Percentiles rank a stretch among this genome's conserved stretches.
Evolutionary conservation across 2,888 invertebrate species (phyloP).

Genomic region (Leistus spinibarbis): DNA sequence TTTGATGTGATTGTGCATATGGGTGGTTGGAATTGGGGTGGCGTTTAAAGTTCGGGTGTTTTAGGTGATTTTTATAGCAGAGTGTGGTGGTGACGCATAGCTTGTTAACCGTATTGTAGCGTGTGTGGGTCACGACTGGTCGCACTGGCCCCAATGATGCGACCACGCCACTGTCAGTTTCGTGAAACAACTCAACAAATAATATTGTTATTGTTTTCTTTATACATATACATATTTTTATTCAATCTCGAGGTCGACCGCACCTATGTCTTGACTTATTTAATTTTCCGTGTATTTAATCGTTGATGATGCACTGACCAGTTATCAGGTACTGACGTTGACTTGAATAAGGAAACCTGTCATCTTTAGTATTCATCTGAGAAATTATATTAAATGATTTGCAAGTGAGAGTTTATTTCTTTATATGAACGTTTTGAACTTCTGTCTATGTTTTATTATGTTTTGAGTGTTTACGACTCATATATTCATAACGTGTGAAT

Average conservation of each 20-base stretch:
- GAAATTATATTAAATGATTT: no score
- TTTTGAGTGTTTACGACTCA: not conserved
- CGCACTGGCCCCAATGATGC: not conserved
- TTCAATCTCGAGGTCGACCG: conserved; percentile 6
- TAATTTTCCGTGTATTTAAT: not conserved
- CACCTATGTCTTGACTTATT: not conserved
- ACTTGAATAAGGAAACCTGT: not conserved
- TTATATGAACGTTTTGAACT: no score
- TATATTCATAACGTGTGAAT: not conserved
- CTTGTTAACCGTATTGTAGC: not conserved
- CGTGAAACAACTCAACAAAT: not conserved
- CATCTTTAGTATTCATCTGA: not conserved
- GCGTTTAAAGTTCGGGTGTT: not conserved
- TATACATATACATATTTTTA: not conserved
- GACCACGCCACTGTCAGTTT: not conserved
- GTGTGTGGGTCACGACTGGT: conserved; percentile 2
- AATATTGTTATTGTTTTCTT: conserved; percentile 7
- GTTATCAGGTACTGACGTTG: not conserved
- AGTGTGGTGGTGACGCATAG: not conserved
- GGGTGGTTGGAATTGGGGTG: not conserved
- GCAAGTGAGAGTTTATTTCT: no score
- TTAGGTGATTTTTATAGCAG: not conserved
- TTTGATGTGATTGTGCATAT: not conserved
- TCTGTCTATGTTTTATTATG: not conserved
- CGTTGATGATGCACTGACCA: not conserved